phyloP scores from a whole-genome alignment of 2,113 vertebrate species.

The Lonchura striata region DNA sequence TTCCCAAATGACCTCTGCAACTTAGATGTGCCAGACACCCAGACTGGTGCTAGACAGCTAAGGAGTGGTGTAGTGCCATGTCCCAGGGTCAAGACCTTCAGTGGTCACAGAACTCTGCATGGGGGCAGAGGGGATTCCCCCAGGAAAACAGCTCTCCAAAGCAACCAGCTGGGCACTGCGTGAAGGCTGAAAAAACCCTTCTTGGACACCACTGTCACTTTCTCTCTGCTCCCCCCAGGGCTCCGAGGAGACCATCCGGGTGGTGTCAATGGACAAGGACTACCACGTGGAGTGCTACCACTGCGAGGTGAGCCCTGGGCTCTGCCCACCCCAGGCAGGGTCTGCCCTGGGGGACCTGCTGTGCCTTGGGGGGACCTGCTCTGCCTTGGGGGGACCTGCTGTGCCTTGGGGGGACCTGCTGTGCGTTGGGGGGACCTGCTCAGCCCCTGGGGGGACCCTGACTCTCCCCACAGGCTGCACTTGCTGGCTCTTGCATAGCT shows the following conservation, averaged over 20 bases:
- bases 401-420: too few relatives aligned
- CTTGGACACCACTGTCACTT: not conserved
- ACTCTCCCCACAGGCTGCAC: not conserved
- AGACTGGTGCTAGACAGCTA: not conserved
- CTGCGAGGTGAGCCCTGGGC: conserved; percentile 83
- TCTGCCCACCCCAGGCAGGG: rapidly evolving
- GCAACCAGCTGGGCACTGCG: rapidly evolving
- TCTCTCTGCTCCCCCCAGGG: conserved; percentile 76
- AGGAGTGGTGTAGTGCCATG: not conserved
- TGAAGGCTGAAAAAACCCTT: not conserved
- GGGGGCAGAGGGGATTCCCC: not conserved
- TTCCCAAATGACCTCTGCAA: not conserved
- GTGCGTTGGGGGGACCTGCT: too few relatives aligned
- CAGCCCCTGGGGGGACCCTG: not conserved
- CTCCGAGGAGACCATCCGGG: conserved; percentile 94
- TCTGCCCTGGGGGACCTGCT: not conserved
- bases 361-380: not conserved
- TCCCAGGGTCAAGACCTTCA: too few relatives aligned
- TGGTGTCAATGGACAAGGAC: conserved; percentile 99
- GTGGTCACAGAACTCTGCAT: not conserved
- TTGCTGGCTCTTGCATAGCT: not conserved
- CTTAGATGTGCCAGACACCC: not conserved
- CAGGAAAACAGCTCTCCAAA: not conserved
- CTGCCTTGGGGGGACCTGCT: too few relatives aligned
- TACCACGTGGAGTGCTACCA: conserved; percentile 98